These are phyloP conservation scores for Apocheima hispidaria DNA, from an alignment of 2,888 invertebrate genomes.

Conservation along the genomic window DNA sequence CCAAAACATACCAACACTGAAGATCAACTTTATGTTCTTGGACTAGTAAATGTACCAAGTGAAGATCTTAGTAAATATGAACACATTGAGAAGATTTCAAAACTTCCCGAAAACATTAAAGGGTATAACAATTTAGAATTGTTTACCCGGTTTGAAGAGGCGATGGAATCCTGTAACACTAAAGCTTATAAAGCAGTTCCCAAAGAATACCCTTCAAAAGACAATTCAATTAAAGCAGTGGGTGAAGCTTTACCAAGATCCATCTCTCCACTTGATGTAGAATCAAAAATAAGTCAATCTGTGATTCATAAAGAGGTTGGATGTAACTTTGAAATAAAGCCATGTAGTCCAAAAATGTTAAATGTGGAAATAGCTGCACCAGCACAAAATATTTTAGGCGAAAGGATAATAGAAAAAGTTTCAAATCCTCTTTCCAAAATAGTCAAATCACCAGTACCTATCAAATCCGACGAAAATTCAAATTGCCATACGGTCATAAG, in stretches of 20 bases:
- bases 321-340: conserved; percentile 84
- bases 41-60: conserved; percentile 77
- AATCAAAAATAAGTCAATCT: conserved; percentile 84
- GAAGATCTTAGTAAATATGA: conserved; percentile 82
- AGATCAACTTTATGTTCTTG: conserved; percentile 81
- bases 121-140: conserved; percentile 80
- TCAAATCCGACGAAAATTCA: conserved; percentile 54
- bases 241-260: conserved; percentile 63
- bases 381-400: conserved; percentile 69
- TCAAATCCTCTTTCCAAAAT: conserved; percentile 64
- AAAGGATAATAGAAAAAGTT: conserved; percentile 78
- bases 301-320: conserved; percentile 84
- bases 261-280: conserved; percentile 80
- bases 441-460: conserved; percentile 58
- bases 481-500: conserved; percentile 54
- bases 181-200: conserved; percentile 55
- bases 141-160: conserved; percentile 80
- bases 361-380: conserved; percentile 78
- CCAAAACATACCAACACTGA: conserved; percentile 63
- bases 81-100: conserved; percentile 82
- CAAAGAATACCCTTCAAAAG: conserved; percentile 57
- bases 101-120: conserved; percentile 83
- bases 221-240: conserved; percentile 47
- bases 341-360: conserved; percentile 82
- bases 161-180: conserved; percentile 73